phyloP scores from a whole-genome alignment of 2,888 invertebrate genomes.

The Mythimna vitellina region DNA sequence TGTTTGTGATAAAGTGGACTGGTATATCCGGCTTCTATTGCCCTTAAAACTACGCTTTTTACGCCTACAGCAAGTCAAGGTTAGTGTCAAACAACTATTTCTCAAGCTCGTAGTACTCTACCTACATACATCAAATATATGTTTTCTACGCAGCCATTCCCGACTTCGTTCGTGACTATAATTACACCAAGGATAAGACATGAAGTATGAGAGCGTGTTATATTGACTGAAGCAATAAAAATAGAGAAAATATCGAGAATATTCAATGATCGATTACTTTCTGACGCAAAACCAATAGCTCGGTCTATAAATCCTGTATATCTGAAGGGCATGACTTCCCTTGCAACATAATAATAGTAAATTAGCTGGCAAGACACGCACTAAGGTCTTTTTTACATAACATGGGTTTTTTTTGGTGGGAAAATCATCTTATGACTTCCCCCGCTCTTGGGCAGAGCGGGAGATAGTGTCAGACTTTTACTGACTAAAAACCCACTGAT shows the following conservation, averaged over 20 bases:
- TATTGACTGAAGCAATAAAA: constrained; percentile 67
- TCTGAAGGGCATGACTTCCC: constrained; percentile 70
- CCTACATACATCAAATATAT: constrained; percentile 12
- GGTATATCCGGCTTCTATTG: constrained; percentile 44
- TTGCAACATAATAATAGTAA: neutral
- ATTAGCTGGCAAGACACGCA: constrained; percentile 5
- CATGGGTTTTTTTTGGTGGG: too few relatives aligned
- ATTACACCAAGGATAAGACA: constrained; percentile 31
- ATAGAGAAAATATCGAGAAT: constrained; percentile 78
- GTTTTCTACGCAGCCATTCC: constrained; percentile 29
- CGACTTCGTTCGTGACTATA: constrained; percentile 29
- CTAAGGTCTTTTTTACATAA: neutral
- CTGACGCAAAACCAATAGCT: constrained; percentile 88
- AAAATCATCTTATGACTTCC: too few relatives aligned
- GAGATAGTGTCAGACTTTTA: too few relatives aligned
- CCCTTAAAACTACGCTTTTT: constrained; percentile 40
- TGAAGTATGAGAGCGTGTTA: constrained; percentile 62
- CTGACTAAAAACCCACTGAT: too few relatives aligned
- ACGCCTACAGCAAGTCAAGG: constrained; percentile 47
- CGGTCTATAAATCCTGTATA: constrained; percentile 79
- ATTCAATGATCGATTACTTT: constrained; percentile 86
- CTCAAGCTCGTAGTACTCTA: constrained; percentile 17
- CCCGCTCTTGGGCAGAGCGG: too few relatives aligned
- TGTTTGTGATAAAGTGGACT: constrained; percentile 46
- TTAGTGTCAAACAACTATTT: constrained; percentile 47